Conservation (phyloP, 2,888 invertebrate genomes). For the Lithophane semibrunnea region DNA sequence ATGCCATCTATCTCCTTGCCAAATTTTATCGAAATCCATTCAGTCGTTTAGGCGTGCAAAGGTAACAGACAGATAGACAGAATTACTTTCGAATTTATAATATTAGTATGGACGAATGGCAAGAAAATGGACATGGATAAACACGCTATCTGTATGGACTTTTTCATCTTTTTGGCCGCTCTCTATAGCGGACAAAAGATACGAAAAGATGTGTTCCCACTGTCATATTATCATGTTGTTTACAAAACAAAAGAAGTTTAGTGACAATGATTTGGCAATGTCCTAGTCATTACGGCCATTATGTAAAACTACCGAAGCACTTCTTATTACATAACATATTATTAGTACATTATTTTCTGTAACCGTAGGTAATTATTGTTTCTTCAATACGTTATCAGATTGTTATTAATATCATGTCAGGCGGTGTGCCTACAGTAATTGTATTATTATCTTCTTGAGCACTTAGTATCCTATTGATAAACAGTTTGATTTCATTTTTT, state of each 20-base stretch:
- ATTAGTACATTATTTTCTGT: conserved; percentile 3
- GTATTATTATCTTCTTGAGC: conserved; percentile 7
- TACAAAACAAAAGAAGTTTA: neutral
- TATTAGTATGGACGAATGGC: neutral
- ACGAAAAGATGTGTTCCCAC: neutral
- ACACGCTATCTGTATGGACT: too few species aligned
- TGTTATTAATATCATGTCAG: conserved; percentile 1
- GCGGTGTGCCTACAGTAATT: neutral
- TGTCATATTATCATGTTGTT: neutral
- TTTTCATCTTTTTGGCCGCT: neutral
- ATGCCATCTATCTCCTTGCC: too few species aligned
- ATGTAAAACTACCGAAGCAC: neutral
- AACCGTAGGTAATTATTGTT: conserved; percentile 4
- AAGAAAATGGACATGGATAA: neutral
- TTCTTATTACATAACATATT: neutral
- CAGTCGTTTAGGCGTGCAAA: too few species aligned
- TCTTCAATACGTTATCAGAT: conserved; percentile 24
- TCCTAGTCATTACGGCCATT: neutral
- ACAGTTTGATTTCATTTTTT: neutral
- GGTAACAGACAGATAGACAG: too few species aligned
- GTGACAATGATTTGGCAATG: neutral
- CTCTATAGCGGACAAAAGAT: too few species aligned
- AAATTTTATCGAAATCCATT: too few species aligned
- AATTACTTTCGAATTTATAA: too few species aligned
- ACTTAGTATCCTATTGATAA: conserved; percentile 22